These are phyloP conservation scores for Climacteris rufus DNA, from an alignment of 2,113 vertebrate genomes.

Conservation along the genomic window DNA sequence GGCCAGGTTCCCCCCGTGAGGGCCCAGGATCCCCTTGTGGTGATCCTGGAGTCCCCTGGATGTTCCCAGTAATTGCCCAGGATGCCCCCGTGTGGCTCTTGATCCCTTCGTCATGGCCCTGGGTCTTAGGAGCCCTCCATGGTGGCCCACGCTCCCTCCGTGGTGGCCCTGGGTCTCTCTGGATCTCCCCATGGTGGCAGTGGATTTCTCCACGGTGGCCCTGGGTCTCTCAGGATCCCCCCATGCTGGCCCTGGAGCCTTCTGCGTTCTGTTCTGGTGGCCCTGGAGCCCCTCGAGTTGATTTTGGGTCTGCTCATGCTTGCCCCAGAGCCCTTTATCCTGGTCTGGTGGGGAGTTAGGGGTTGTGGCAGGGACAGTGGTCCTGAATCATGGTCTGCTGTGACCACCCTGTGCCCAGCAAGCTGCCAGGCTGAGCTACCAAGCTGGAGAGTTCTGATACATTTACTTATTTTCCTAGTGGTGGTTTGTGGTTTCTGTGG, in stretches of 20 bases:
- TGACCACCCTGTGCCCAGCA: not conserved
- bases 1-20: not conserved
- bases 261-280: not conserved
- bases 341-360: not conserved
- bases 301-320: not conserved
- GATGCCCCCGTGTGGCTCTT: not conserved
- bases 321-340: not conserved
- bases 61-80: not conserved
- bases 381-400: not conserved
- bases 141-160: not conserved
- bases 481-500: not conserved
- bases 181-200: not conserved
- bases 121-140: not conserved
- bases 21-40: not conserved
- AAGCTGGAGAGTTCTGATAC: not conserved
- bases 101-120: not conserved
- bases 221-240: not conserved
- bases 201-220: not conserved
- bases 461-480: not conserved
- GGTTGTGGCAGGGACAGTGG: not conserved
- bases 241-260: not conserved
- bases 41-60: not conserved
- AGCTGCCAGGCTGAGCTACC: not conserved
- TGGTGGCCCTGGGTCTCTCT: not conserved
- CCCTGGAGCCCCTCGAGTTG: not conserved